Base-by-base conservation (phyloP, 2,113 vertebrate genomes). In the Datnioides undecimradiatus region DNA sequence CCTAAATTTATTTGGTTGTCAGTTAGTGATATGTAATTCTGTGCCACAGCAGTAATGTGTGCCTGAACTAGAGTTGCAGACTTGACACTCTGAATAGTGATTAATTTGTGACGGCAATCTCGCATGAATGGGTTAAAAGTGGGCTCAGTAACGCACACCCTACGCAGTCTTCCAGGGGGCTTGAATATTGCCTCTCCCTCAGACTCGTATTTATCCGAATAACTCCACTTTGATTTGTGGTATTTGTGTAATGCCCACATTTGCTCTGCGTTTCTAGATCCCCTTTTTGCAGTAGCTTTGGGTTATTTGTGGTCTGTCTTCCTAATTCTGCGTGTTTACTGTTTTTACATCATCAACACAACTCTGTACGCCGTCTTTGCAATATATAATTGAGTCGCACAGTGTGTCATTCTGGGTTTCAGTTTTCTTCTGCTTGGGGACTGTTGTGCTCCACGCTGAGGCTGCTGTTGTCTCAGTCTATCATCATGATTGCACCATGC, bases 231-330 rank as follows among this genome's bases (percentile, higher is more conserved):
- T 63, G 66, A 55, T 80, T 79, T 82, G 43, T 66, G 49, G 21
- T 80, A 21, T 49, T 76, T 74, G 25, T 58, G 27, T 52, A 57
- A 73, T 34, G 16, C 31, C 19, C 52, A 65, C 63, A 49, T 69
- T 69, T 69, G 7, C 19, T 40, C 34, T 82, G 57, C 73, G 78
- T 66, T 58, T 78, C 33, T 86, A 38, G 21, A 81, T 85, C 60
- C 55, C 54, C 27, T 73, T 73, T 85, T 83, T 75, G 16, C 41
- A 25, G 12, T 71, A 58, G 83, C 87, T 88, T 72, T 66, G 59
- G 85, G 78, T 90, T 88, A 79, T 90, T 89, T 87, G 74, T 83
- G 64, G 9, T 69, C 48, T 63, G 55, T 83, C 70, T 52, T 63
- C 41, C 29, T 55, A 46, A 49, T 80, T 80, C 60, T 73, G 27